A percentile compares a stretch with the other conserved stretches of the same genome.
Conservation (phyloP, 2,888 invertebrate species). For the Cerastoderma edule region DNA sequence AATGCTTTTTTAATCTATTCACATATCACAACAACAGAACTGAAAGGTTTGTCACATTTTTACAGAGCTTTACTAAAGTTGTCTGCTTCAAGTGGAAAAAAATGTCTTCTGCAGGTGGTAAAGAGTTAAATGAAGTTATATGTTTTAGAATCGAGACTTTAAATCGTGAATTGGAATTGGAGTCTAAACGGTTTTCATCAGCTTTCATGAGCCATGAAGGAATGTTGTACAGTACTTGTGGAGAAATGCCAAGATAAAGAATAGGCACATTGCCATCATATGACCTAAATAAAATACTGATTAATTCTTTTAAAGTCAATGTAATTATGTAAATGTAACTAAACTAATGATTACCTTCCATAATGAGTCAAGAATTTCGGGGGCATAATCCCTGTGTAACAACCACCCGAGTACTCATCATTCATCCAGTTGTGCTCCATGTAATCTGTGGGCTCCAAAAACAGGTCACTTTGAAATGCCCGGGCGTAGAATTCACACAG, state of each 20-base stretch:
- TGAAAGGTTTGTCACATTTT: no score
- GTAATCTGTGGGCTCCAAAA: conserved; percentile 77
- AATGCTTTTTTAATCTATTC: no score
- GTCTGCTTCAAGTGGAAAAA: no score
- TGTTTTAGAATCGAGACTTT: no score
- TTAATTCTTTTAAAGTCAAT: background rate
- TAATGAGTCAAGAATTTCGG: conserved; percentile 81
- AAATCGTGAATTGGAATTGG: no score
- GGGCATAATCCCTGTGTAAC: conserved; percentile 81
- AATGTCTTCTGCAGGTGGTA: no score
- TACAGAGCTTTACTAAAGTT: no score
- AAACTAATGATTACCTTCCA: conserved; percentile 79
- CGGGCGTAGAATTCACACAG: conserved; percentile 64
- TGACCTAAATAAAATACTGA: background rate
- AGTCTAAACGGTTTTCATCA: no score
- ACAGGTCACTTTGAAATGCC: conserved; percentile 61
- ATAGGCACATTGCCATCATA: background rate
- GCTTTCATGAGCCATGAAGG: background rate
- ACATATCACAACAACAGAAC: no score
- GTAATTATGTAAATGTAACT: background rate
- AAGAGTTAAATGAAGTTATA: no score
- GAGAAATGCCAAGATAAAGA: background rate
- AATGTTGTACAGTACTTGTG: background rate
- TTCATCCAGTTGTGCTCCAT: conserved; percentile 84
- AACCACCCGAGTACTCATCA: conserved; percentile 84